These are phyloP conservation scores for Wiebesia pumilae DNA, from an alignment of 1,140 invertebrate species.

Conservation along the genomic window DNA sequence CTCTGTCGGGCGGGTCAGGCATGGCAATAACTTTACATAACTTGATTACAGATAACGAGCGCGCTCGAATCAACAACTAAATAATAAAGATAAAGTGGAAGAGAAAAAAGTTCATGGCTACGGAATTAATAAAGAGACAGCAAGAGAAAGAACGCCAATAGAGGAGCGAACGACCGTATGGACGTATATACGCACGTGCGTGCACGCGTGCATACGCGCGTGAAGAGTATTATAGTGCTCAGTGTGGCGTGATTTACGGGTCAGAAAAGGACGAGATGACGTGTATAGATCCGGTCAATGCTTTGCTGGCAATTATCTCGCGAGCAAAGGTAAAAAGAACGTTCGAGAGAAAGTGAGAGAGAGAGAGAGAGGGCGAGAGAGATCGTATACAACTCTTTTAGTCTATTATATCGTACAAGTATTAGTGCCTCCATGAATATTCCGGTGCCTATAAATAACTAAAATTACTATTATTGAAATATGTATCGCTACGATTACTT, in stretches of 20 bases:
- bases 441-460: not conserved
- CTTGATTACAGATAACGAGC: slow-evolving; percentile 32
- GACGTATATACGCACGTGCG: not conserved
- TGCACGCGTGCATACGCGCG: not conserved
- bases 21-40: slow-evolving; percentile 16
- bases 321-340: slow-evolving; percentile 51
- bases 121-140: slow-evolving; percentile 14
- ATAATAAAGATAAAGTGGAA: not conserved
- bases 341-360: slow-evolving; percentile 7
- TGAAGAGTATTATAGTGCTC: not conserved
- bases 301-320: slow-evolving; percentile 69
- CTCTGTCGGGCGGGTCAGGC: not conserved
- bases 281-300: slow-evolving; percentile 64
- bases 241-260: not conserved
- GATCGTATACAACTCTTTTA: slow-evolving; percentile 9
- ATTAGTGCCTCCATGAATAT: not conserved
- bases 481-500: not conserved
- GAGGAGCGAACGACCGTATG: not conserved
- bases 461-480: not conserved
- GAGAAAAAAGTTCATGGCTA: not conserved
- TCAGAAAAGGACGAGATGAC: not conserved
- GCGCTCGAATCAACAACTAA: not conserved
- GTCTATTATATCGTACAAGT: not conserved
- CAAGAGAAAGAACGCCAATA: not conserved
- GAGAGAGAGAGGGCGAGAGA: slow-evolving; percentile 44